Conservation (phyloP, 2,797 vertebrate species). For the Halcyon badia region DNA sequence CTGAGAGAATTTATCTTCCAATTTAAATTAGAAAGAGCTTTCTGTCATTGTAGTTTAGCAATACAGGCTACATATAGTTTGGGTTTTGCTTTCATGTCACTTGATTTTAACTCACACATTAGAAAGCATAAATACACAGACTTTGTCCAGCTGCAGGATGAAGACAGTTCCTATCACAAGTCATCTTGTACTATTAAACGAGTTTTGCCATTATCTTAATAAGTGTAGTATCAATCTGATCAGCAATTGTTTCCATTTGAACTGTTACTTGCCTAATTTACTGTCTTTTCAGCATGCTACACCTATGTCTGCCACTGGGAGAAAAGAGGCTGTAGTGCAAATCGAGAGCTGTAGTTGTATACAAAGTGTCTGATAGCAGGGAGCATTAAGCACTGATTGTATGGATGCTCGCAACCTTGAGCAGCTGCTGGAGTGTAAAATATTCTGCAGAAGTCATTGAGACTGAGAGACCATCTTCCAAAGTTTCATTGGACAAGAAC, state of each 20-base stretch:
- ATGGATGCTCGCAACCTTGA: not conserved
- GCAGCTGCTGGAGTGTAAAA: not conserved
- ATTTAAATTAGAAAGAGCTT: not conserved
- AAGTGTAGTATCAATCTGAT: constrained; percentile 3
- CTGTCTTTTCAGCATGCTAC: constrained; percentile 13
- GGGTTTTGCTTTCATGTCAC: not conserved
- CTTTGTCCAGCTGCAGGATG: not conserved
- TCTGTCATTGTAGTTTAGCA: not conserved
- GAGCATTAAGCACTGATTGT: not conserved
- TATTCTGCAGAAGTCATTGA: not conserved
- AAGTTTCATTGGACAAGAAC: not conserved
- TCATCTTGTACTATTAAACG: not conserved
- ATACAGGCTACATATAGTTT: not conserved
- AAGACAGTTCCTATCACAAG: not conserved
- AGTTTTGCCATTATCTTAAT: constrained; percentile 21
- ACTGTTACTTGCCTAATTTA: not conserved
- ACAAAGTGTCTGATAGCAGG: not conserved
- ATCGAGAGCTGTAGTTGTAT: not conserved
- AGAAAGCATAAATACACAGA: not conserved
- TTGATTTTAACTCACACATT: constrained; percentile 2
- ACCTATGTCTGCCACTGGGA: not conserved
- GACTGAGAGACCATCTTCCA: not conserved
- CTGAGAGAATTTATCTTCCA: not conserved
- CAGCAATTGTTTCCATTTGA: constrained; percentile 29
- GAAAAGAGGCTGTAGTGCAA: constrained; percentile 7